A percentile compares a stretch with the other conserved stretches of the same genome.
These are phyloP conservation scores for Ruditapes philippinarum DNA, from an alignment of 1,140 invertebrate species.

Conservation along the genomic window DNA sequence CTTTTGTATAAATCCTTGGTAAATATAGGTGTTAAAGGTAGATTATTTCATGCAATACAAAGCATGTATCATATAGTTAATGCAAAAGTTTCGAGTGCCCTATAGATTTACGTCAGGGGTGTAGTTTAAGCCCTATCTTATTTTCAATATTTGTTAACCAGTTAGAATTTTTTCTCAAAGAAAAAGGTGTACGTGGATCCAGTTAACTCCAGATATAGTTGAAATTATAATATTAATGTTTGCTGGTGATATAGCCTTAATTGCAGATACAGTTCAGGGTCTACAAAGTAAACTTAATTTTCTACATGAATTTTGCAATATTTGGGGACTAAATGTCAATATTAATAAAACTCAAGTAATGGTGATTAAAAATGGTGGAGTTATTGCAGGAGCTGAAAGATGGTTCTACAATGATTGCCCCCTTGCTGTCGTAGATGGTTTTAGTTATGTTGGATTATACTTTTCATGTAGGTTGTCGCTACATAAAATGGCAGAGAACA, in stretches of 20 bases:
- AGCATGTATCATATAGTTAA: too few relatives aligned
- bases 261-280: not conserved
- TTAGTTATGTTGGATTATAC: not conserved
- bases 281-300: slow-evolving; percentile 14
- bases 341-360: not conserved
- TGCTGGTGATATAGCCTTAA: slow-evolving; percentile 16
- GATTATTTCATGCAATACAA: too few relatives aligned
- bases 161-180: not conserved
- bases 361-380: not conserved
- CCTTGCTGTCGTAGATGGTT: not conserved
- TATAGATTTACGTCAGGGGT: too few relatives aligned
- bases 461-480: not conserved
- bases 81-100: too few relatives aligned
- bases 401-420: not conserved
- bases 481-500: not conserved
- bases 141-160: slow-evolving; percentile 25
- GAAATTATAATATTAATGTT: slow-evolving; percentile 15
- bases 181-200: not conserved
- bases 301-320: not conserved
- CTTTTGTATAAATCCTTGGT: too few relatives aligned
- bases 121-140: slow-evolving; percentile 19
- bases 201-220: not conserved
- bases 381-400: not conserved
- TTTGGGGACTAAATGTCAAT: not conserved
- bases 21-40: too few relatives aligned